phyloP scores from a whole-genome alignment of 2,113 vertebrate genomes.

The Muntiacus reevesi region DNA sequence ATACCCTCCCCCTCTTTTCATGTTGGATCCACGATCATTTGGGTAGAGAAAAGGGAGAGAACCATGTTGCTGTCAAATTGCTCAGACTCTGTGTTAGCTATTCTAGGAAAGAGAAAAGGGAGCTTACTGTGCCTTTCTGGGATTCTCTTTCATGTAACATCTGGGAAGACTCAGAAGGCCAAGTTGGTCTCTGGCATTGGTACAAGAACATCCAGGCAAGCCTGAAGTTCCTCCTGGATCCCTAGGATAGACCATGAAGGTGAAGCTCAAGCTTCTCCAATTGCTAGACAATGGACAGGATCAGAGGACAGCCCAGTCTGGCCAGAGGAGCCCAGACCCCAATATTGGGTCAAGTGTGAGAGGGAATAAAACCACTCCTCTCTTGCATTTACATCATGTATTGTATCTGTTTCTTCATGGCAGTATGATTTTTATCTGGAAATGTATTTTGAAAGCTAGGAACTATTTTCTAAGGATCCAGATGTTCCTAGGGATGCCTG shows the following conservation, averaged over 20 bases:
- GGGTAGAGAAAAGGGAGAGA: not conserved
- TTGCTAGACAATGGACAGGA: not conserved
- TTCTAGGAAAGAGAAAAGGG: not conserved
- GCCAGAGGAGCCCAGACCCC: not conserved
- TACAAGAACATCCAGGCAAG: not conserved
- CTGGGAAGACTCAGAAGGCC: not conserved
- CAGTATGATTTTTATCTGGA: not conserved
- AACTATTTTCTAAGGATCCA: not conserved
- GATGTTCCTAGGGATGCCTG: not conserved
- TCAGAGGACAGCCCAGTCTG: not conserved
- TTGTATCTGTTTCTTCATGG: not conserved
- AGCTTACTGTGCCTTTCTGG: not conserved
- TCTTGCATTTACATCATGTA: accelerated
- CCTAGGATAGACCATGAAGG: not conserved
- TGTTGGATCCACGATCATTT: no score
- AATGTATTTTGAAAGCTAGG: not conserved
- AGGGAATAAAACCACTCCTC: not conserved
- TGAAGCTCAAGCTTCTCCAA: not conserved
- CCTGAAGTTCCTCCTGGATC: not conserved
- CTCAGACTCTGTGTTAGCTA: not conserved
- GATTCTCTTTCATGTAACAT: not conserved
- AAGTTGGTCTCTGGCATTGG: not conserved
- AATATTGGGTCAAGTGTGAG: not conserved
- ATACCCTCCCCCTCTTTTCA: not conserved
- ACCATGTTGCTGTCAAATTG: not conserved